Base-by-base conservation (phyloP, 1,140 invertebrate genomes). In the Diabrotica virgifera region DNA sequence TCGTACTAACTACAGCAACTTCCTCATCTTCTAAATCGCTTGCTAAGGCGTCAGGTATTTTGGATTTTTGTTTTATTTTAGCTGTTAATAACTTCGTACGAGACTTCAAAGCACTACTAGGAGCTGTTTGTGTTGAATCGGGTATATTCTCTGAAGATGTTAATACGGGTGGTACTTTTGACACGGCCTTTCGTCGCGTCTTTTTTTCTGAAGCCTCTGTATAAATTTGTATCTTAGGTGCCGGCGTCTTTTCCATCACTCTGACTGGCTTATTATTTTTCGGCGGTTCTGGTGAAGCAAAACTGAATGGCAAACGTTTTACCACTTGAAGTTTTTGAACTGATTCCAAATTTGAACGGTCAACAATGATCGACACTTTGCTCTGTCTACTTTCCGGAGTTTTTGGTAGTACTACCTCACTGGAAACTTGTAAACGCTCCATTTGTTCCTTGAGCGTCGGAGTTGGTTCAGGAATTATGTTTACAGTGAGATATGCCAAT, bases 211-310 rank as follows among this genome's bases (percentile, higher is more conserved):
- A 59, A 36, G 8, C 8, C 7, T 58, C 14, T 13, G 38, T 10
- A 36, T 64, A 58, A 50, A 58, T 64, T 58, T 56, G 9, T 7
- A 58, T 64, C 14, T 58, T 64, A 8, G 12, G 62, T 14, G n/a
- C 38, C n/a, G 52, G 61, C 12, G 52, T 63, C 13, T 55, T 55
- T 10, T 52, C 46, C 13, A 3, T 6, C 11, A 9, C 13, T 10
- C 5, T 24, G 4, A 12, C 8, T n/a, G 37, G 11, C 14, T 11
- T 4, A n/a, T 46, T 10, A 4, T 60, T 46, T 6, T 24, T 37
- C 8, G n/a, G 11, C 9, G 9, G 37, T 8, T 53, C 36, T 7
- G 51, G 51, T 5, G 60, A 54, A 5, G 52, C n/a, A 46, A 46
- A 46, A 37, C 12, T 62, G 9, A 62, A 62, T 13, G 12, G 6